Base-by-base conservation (phyloP, 2,888 invertebrate species). In the Polietes domitor region DNA sequence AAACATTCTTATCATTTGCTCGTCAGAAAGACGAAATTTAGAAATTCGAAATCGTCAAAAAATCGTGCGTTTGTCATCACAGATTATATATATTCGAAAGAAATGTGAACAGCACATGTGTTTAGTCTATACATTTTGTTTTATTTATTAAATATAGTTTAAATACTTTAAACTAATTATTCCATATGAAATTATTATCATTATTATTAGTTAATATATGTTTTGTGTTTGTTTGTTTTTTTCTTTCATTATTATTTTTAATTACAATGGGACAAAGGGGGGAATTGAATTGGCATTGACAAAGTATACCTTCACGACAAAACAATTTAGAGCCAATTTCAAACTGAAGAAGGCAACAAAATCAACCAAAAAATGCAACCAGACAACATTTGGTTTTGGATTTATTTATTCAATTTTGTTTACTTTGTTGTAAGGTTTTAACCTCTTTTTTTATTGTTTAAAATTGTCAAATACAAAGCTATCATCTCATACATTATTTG, bases 151-250 rank as follows among this genome's bases (percentile, higher is more conserved):
- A 80, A 77, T 73, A 74, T 83, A 80, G 82, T 82, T 84, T 80
- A 80, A 79, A 79, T 84, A 79, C 75, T 74, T 82, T 80, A 83
- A 85, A 85, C 79, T 82, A 84, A 78, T 32, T 63, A 47, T 78
- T 74, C 24, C 55, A 65, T 75, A 75, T 68, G 72, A 82, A 82
- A 82, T 79, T 73, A 53, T 79, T 76, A 68, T 55, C 21, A 72
- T 43, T 55, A 71, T 41, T 65, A 65, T 73, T 58, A 37, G 12
- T 72, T 72, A 55, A 37, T 37, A 41, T 63, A 19, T 41, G 15
- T 65, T 68, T 37, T 37, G 37, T 37, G 37, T 37, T 37, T 37
- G 7, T 32, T 32, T 32, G 32, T 32, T 32, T 32, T 32, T 65
- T 43, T 7, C 24, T 7, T 41, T 68, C 9, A n/a, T n/a, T n/a